Evolutionary conservation across 2,888 invertebrate genomes (phyloP), one percentile per base, ranked within the genome.

Genomic region (Meliscaeva auricollis): DNA sequence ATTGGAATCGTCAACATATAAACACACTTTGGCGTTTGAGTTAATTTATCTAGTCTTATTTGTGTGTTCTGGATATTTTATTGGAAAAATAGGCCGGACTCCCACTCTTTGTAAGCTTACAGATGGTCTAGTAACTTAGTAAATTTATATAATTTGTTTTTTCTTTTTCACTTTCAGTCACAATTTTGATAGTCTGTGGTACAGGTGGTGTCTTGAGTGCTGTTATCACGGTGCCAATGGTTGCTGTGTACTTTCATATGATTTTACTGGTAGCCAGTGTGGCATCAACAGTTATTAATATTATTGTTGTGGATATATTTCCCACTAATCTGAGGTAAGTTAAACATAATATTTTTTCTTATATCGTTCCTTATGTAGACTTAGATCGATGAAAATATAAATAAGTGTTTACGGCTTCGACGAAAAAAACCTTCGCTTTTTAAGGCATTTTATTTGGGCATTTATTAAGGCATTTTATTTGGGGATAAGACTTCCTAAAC

Each of bases 1-100:
- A 26, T 83, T 91, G 8, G 90, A 90, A 73, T 83, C 89, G 4
- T 87, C 89, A n/a, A 89, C 90, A 4, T 90, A 89, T 66, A 84
- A 88, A 17, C 89, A 90, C 76, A 88, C 89, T 4, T 56, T 90
- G 13, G 66, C 88, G 0, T 83, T 90, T 56, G 91, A 91, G 87
- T 7, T 89, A 0, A 87, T 90, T 17, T 90, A 89, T 75, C 87
- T 89, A 0, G 8, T 50, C 1, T 87, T 88, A 0, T 88, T 89
- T 54, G 72, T 87, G 7, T 15, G 87, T 2, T 88, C 88, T 13
- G 89, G 89, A 6, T 84, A 88, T n/a, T 85, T 88, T 3, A 89
- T 88, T 0, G 89, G 88, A 56, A 69, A 82, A 48, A 62, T 88
- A 5, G 89, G 89, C 44, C 87, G 88, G 58, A 52, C 88, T 13